Evolutionary conservation across 2,888 invertebrate species (phyloP).

Genomic region (Phymatocera aterrima): DNA sequence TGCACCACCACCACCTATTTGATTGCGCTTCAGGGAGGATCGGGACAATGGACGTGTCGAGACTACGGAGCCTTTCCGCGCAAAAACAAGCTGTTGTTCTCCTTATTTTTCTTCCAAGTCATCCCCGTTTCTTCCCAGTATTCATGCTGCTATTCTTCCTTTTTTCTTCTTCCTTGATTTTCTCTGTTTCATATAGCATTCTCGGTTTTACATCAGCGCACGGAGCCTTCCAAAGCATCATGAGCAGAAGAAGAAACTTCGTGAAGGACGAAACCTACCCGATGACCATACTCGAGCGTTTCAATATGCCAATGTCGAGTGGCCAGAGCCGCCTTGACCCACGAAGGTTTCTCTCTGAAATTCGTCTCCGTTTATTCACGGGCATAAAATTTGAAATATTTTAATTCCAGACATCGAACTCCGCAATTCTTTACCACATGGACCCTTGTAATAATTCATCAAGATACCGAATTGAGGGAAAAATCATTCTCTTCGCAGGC

Average conservation of each 20-base stretch:
- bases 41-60: constrained; percentile 20
- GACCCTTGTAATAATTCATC: neutral
- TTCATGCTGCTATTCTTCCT: neutral
- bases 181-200: neutral
- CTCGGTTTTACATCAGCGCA: constrained; percentile 3
- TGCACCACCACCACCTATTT: constrained; percentile 32
- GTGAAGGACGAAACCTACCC: neutral
- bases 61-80: constrained; percentile 27
- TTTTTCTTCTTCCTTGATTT: neutral
- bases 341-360: neutral
- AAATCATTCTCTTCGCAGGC: neutral
- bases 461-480: too few relatives aligned
- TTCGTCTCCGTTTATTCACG: neutral
- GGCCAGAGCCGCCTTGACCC: constrained; percentile 34
- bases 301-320: constrained; percentile 35
- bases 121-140: neutral
- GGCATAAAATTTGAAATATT: neutral
- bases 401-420: neutral
- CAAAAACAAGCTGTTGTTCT: constrained; percentile 21
- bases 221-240: constrained; percentile 36
- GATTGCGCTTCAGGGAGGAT: constrained; percentile 36
- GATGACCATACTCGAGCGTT: constrained; percentile 20
- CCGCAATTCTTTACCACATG: neutral
- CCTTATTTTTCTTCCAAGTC: neutral
- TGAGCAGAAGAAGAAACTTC: constrained; percentile 26